Base-by-base conservation (phyloP, 2,113 vertebrate genomes). In the Pachypanchax playfairii region DNA sequence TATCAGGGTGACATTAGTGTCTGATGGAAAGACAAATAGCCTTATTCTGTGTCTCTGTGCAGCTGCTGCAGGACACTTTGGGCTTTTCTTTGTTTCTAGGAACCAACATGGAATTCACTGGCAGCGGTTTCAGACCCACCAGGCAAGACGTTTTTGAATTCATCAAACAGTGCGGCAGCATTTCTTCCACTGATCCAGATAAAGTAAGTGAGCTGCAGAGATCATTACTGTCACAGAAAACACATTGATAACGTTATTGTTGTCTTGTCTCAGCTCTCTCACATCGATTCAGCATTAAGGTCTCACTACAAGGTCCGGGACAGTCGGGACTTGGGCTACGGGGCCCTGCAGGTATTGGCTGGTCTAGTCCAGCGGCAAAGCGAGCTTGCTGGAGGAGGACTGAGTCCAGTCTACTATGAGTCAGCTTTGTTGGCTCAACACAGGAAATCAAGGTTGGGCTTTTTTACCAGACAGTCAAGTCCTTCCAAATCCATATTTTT, bases 61-160 rank as follows among this genome's bases (percentile, higher is more conserved):
- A 93, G 92, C 41, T 91, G 41, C 71, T 93, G 28, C 87, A 91
- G 81, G 91, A 93, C 35, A 59, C 78, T 25, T 70, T 88, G 51
- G 92, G 91, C 1, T 77, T 86, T 8, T 21, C 73, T 53, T 5
- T 93, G 47, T 39, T 79, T 38, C 71, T 93, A 42, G 63, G 73
- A 33, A 75, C 41, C 22, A 75, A 61, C 81, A 59, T 44, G 43
- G 65, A 50, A 2, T 38, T 3, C 0, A 25, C 18, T 1, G 65
- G 71, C 48, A 74, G 71, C 43, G 86, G 87, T 46, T 89, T 90
- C 73, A 87, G 85, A 67, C 89, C 91, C 51, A 91, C 79, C 69
- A 84, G 78, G 79, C 91, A 93, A 63, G 92, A 93, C 1, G 77
- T 93, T 35, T 91, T 88, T 68, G 92, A 93, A 70, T 92, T 93